Conservation (phyloP, 2,113 vertebrate genomes). For the Gopherus flavomarginatus region DNA sequence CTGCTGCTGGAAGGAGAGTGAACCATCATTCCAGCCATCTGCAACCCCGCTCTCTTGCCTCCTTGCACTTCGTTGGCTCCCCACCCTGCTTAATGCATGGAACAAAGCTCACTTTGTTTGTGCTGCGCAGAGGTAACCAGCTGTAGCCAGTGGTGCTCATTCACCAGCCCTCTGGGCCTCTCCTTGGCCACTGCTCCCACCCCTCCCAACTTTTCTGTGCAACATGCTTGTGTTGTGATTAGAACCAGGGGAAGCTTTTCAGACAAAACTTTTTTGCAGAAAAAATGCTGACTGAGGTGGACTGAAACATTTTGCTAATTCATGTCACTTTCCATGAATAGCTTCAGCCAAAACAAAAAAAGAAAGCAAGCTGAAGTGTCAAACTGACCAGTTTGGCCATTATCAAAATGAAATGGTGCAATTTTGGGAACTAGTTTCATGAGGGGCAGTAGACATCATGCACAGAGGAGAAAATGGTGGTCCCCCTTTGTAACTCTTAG, state of each 20-base stretch:
- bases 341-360: background rate
- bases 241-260: background rate
- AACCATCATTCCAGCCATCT: background rate
- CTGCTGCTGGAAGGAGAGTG: too few species aligned
- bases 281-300: background rate
- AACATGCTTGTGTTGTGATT: background rate
- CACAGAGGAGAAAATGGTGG: background rate
- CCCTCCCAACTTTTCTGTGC: background rate
- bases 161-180: background rate
- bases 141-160: background rate
- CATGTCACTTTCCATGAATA: background rate
- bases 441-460: too few species aligned
- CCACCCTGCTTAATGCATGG: background rate
- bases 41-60: background rate
- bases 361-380: too few species aligned
- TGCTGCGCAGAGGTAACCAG: background rate
- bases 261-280: background rate
- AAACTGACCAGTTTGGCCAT: too few species aligned
- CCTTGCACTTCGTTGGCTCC: background rate
- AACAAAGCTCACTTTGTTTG: background rate
- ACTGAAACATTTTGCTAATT: background rate
- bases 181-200: background rate
- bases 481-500: too few species aligned
- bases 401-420: background rate
- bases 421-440: background rate